Evolutionary conservation across 2,797 vertebrate species (phyloP), one percentile per base, ranked within the genome.

Genomic region (Sebastes kiyomatsui): DNA sequence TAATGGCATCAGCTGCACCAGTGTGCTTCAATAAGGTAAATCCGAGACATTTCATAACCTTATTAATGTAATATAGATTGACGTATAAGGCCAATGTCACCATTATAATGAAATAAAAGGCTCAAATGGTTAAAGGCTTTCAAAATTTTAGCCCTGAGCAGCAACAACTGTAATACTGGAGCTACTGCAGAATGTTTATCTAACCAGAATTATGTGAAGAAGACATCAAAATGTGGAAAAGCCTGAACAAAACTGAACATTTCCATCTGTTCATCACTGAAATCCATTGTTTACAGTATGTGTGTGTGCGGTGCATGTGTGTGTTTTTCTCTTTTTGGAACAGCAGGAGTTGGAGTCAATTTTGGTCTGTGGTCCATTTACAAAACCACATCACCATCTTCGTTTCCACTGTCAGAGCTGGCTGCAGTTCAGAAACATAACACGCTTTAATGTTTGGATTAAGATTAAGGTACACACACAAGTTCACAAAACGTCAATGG

Each of bases 321-420:
- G 72, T 81, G 38, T 85, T 70, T 75, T 75, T 69, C 46, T 85
- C 33, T 72, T 73, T 81, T 71, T 69, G 30, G 49, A 79, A 67
- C 66, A 67, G 72, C 78, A 67, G 67, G 46, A 64, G 27, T 80
- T 82, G n/a, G 61, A 83, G 59, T 77, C 33, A 71, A 18, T 84
- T 90, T 83, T 81, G 77, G 77, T 80, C 62, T 86, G 86, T 54
- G 83, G 85, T 76, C 64, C 65, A 32, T 78, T 88, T 79, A 80
- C 52, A 84, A 81, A 80, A 80, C 87, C 81, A 56, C 85, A 83
- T 74, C 69, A 58, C 49, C 52, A 84, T 67, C 73, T 68, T 18
- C 2, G 38, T 84, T 84, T 83, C 67, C 23, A 73, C 30, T 73
- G 72, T 81, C 30, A 75, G 61, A 79, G 59, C 32, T 61, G 46